These are phyloP conservation scores for Carcina quercana DNA, from an alignment of 2,888 invertebrate genomes.

Conservation along the genomic window DNA sequence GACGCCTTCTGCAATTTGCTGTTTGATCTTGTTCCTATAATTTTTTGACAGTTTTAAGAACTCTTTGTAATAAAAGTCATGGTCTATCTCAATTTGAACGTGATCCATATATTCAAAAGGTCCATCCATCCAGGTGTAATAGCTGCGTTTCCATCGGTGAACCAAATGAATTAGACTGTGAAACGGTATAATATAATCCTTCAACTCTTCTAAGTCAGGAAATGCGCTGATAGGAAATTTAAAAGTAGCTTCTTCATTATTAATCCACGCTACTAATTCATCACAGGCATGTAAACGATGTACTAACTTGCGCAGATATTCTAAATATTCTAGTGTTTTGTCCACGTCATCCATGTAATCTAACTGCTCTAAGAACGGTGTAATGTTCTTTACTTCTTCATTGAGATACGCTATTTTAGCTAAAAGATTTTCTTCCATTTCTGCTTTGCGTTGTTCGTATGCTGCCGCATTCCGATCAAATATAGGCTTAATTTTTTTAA, in stretches of 20 bases:
- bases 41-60: constrained; percentile 86
- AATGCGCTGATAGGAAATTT: constrained; percentile 86
- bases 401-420: constrained; percentile 81
- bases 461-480: constrained; percentile 86
- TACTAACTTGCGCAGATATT: constrained; percentile 83
- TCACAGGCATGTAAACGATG: constrained; percentile 84
- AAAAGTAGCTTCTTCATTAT: constrained; percentile 90
- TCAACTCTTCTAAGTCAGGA: constrained; percentile 85
- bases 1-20: constrained; percentile 80
- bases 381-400: constrained; percentile 80
- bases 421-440: constrained; percentile 87
- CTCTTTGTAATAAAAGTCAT: constrained; percentile 87
- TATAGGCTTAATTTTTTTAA: constrained; percentile 84
- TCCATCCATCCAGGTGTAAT: constrained; percentile 94
- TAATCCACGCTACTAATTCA: constrained; percentile 88
- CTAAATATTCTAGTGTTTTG: constrained; percentile 85
- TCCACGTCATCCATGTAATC: constrained; percentile 89
- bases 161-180: constrained; percentile 79
- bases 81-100: constrained; percentile 83
- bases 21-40: constrained; percentile 84
- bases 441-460: constrained; percentile 87
- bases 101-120: constrained; percentile 91
- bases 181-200: constrained; percentile 81
- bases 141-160: constrained; percentile 83
- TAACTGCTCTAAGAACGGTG: constrained; percentile 83